These are phyloP conservation scores for Altica lythri DNA, from an alignment of 2,888 invertebrate genomes.

Conservation along the genomic window DNA sequence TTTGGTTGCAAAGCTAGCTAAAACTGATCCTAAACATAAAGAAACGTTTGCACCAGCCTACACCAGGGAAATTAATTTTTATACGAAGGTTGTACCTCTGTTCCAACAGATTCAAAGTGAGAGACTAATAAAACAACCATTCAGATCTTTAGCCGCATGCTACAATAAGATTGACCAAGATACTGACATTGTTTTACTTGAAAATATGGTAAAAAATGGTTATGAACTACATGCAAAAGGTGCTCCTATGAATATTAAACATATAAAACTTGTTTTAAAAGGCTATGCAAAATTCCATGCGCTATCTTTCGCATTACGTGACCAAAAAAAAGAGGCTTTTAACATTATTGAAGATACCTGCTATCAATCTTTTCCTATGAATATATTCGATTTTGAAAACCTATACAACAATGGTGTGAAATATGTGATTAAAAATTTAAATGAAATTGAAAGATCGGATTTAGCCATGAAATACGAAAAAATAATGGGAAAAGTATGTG, in stretches of 20 bases:
- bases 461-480: slow-evolving; percentile 14
- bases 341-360: slow-evolving; percentile 3
- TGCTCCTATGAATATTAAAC: slow-evolving; percentile 40
- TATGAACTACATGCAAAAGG: slow-evolving; percentile 39
- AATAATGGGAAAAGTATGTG: neutral
- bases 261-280: slow-evolving; percentile 41
- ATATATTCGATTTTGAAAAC: neutral
- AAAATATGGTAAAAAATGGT: slow-evolving; percentile 40
- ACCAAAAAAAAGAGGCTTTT: slow-evolving; percentile 22
- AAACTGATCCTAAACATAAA: too few relatives aligned
- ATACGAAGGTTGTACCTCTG: slow-evolving; percentile 34
- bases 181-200: slow-evolving; percentile 37
- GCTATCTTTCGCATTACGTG: slow-evolving; percentile 30
- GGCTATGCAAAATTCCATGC: slow-evolving; percentile 26
- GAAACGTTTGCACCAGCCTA: too few relatives aligned
- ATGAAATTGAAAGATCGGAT: slow-evolving; percentile 6
- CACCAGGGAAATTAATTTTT: slow-evolving; percentile 36
- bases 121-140: slow-evolving; percentile 26
- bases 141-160: slow-evolving; percentile 30
- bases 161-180: slow-evolving; percentile 20
- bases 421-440: slow-evolving; percentile 7
- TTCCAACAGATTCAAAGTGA: slow-evolving; percentile 32
- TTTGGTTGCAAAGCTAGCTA: slow-evolving; percentile 23
- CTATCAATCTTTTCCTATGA: neutral
- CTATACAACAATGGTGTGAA: slow-evolving; percentile 3